These are phyloP conservation scores for Philaethria dido DNA, from an alignment of 2,888 invertebrate species.

Conservation along the genomic window DNA sequence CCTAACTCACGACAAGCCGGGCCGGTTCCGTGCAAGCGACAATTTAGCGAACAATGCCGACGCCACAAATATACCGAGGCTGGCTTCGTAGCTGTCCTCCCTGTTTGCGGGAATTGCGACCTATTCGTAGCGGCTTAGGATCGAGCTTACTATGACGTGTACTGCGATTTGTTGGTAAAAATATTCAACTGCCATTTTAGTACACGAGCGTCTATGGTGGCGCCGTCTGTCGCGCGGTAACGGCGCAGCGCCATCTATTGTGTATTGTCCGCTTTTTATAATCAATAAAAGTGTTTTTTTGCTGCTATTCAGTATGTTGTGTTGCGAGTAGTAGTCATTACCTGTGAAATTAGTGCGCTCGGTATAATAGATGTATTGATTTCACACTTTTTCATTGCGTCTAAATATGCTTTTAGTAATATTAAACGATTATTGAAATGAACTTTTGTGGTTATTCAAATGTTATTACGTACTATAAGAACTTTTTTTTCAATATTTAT, in stretches of 20 bases:
- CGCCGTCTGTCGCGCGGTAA: constrained; percentile 79
- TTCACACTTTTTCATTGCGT: constrained; percentile 11
- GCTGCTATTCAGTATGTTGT: constrained; percentile 34
- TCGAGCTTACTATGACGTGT: constrained; percentile 49
- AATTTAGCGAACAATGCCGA: constrained; percentile 84
- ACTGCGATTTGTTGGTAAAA: constrained; percentile 64
- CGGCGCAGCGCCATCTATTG: constrained; percentile 81
- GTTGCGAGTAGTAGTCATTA: constrained; percentile 38
- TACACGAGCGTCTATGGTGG: constrained; percentile 80
- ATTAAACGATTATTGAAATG: constrained; percentile 5
- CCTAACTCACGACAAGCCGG: constrained; percentile 80
- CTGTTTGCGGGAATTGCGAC: constrained; percentile 49
- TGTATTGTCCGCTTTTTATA: constrained; percentile 77
- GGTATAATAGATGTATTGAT: constrained; percentile 24
- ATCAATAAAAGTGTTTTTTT: constrained; percentile 69
- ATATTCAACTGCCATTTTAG: constrained; percentile 83
- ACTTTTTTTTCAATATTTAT: background rate
- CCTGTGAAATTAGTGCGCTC: constrained; percentile 37
- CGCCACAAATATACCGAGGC: constrained; percentile 78
- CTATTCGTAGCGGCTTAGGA: constrained; percentile 50
- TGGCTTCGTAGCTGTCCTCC: constrained; percentile 69
- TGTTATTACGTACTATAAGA: background rate
- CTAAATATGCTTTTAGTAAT: constrained; percentile 12
- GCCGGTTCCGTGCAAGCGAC: constrained; percentile 82
- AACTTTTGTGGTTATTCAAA: background rate